These are phyloP conservation scores for Ametastegia equiseti DNA, from an alignment of 2,888 invertebrate species.

Conservation along the genomic window DNA sequence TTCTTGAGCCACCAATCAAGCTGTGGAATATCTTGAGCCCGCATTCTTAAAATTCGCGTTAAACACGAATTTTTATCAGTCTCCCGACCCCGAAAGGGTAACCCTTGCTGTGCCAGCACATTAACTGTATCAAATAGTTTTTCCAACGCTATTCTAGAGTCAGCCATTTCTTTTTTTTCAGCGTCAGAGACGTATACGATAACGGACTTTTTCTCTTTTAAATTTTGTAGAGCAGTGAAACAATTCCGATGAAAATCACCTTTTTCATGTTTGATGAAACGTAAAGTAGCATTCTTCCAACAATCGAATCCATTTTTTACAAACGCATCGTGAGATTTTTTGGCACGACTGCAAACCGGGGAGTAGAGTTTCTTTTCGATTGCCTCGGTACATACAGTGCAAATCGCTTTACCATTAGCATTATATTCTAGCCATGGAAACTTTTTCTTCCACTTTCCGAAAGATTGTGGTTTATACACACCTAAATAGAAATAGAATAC, in stretches of 20 bases:
- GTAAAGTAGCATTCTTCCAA: conserved; percentile 25
- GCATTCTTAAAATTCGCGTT: background rate
- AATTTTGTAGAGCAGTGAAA: conserved; percentile 8
- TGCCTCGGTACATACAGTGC: conserved; percentile 3
- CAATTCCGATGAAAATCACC: conserved; percentile 1
- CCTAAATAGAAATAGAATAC: background rate
- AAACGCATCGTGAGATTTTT: conserved; percentile 21
- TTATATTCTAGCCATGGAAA: conserved; percentile 28
- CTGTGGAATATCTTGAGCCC: too few species aligned
- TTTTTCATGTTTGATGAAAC: conserved; percentile 8
- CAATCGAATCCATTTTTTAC: conserved; percentile 8
- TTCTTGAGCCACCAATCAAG: too few species aligned
- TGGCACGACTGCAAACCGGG: background rate
- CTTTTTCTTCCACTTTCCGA: conserved; percentile 23
- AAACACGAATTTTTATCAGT: background rate
- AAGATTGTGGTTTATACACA: conserved; percentile 4
- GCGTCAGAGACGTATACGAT: background rate
- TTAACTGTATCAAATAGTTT: conserved; percentile 16
- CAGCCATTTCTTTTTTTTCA: conserved; percentile 6
- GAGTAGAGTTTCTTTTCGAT: background rate
- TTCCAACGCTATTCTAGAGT: conserved; percentile 22
- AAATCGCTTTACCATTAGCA: background rate
- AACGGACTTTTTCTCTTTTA: conserved; percentile 5
- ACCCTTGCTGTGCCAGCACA: conserved; percentile 29
- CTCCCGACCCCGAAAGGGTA: conserved; percentile 9